Conservation (phyloP, 1,140 invertebrate genomes). For the Drosophila yakuba region DNA sequence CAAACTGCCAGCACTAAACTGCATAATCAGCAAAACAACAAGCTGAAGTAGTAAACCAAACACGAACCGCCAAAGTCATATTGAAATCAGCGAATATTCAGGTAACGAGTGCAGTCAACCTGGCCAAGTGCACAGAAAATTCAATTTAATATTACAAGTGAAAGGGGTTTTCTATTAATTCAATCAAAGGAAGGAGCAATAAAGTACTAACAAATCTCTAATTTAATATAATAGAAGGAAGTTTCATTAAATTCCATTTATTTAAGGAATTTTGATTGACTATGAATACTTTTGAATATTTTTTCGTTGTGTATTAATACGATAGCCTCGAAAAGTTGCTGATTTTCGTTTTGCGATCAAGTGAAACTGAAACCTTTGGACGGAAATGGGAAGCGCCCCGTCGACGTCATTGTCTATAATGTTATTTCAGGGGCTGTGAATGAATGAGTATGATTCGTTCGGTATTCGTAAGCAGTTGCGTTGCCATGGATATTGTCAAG, state of each 20-base stretch:
- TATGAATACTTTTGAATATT: not conserved
- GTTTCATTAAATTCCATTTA: not conserved
- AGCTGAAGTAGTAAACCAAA: slow-evolving; percentile 24
- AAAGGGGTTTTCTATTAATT: not conserved
- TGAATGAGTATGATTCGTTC: slow-evolving; percentile 22
- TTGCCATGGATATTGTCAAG: slow-evolving; percentile 31
- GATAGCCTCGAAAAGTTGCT: slow-evolving; percentile 36
- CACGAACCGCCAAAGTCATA: slow-evolving; percentile 14
- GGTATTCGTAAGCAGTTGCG: slow-evolving; percentile 16
- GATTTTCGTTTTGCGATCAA: slow-evolving; percentile 15
- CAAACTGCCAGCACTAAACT: slow-evolving; percentile 34
- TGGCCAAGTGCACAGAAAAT: slow-evolving; percentile 23
- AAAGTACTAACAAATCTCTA: no score
- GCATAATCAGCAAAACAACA: slow-evolving; percentile 48
- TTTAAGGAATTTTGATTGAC: not conserved
- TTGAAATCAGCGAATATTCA: slow-evolving; percentile 43
- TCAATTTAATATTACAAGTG: no score
- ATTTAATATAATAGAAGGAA: not conserved
- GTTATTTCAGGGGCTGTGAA: slow-evolving; percentile 19
- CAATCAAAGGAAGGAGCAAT: no score
- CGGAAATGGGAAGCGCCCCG: slow-evolving; percentile 71
- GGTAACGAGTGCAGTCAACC: slow-evolving; percentile 65
- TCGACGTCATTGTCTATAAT: slow-evolving; percentile 37
- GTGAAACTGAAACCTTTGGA: slow-evolving; percentile 35
- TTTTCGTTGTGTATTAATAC: slow-evolving; percentile 39